These are phyloP conservation scores for Nasonia vitripennis DNA, from an alignment of 1,140 invertebrate genomes.

Conservation along the genomic window DNA sequence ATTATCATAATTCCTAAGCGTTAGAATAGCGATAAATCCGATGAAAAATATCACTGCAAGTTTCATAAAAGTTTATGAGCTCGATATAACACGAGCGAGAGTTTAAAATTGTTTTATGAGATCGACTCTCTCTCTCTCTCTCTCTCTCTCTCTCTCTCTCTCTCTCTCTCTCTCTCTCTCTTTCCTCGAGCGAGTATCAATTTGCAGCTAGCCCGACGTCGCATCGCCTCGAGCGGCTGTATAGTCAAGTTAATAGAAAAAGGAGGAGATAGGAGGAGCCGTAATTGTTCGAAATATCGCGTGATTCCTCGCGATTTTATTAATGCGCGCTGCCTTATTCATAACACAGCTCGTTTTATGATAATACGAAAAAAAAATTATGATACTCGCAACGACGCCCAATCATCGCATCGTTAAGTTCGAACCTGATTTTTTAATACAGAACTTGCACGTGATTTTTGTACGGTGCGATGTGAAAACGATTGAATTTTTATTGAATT, in stretches of 20 bases:
- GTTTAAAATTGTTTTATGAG: conserved; percentile 12
- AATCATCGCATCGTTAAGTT: no score
- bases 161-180: no score
- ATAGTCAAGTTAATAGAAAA: not conserved
- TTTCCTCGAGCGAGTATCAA: conserved; percentile 6
- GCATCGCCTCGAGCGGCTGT: not conserved
- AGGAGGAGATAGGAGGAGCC: not conserved
- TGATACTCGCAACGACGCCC: no score
- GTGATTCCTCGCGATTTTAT: not conserved
- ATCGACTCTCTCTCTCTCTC: not conserved
- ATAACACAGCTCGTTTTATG: not conserved
- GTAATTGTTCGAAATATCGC: conserved; percentile 6
- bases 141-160: no score
- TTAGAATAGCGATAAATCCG: not conserved
- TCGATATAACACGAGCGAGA: not conserved
- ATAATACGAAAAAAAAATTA: not conserved
- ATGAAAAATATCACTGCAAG: conserved; percentile 16
- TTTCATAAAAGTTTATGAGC: conserved; percentile 19
- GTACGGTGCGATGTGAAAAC: no score
- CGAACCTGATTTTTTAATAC: no score
- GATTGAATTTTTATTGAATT: no score
- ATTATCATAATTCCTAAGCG: not conserved
- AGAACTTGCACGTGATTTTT: no score
- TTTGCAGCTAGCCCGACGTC: not conserved
- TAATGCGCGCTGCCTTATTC: not conserved